A percentile compares a stretch with the other conserved stretches of the same genome.
These are phyloP conservation scores for Hyphantria cunea DNA, from an alignment of 1,140 invertebrate genomes.

Conservation along the genomic window DNA sequence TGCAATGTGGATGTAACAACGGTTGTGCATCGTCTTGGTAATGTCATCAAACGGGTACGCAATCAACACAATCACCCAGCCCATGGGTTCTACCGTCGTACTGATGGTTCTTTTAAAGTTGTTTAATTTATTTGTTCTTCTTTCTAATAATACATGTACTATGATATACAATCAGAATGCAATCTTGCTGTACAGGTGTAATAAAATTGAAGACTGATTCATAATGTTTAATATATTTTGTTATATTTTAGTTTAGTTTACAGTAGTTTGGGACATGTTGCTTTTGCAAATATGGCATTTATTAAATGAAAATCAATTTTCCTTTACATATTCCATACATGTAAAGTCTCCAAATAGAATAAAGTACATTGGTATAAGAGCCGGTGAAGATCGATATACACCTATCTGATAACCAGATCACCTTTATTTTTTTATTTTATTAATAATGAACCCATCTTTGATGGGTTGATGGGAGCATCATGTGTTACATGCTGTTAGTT, in stretches of 20 bases:
- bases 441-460: too few relatives aligned
- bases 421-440: too few relatives aligned
- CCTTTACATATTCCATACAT: too few relatives aligned
- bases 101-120: constrained; percentile 71
- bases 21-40: constrained; percentile 47
- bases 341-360: too few relatives aligned
- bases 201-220: neutral
- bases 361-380: too few relatives aligned
- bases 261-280: neutral
- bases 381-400: too few relatives aligned
- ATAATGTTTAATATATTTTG: neutral
- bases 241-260: neutral
- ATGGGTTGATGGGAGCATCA: too few relatives aligned
- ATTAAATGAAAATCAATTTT: neutral
- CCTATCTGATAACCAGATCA: too few relatives aligned
- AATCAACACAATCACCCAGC: constrained; percentile 67
- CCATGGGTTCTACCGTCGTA: constrained; percentile 67
- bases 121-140: constrained; percentile 40
- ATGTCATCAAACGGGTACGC: constrained; percentile 59
- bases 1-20: constrained; percentile 70
- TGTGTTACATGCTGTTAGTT: too few relatives aligned
- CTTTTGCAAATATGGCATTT: neutral
- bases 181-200: neutral
- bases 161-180: neutral
- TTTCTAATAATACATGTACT: neutral